A percentile compares a stretch with the other conserved stretches of the same genome.
Conservation (phyloP, 2,888 invertebrate species). For the Ceratothoa steindachneri region DNA sequence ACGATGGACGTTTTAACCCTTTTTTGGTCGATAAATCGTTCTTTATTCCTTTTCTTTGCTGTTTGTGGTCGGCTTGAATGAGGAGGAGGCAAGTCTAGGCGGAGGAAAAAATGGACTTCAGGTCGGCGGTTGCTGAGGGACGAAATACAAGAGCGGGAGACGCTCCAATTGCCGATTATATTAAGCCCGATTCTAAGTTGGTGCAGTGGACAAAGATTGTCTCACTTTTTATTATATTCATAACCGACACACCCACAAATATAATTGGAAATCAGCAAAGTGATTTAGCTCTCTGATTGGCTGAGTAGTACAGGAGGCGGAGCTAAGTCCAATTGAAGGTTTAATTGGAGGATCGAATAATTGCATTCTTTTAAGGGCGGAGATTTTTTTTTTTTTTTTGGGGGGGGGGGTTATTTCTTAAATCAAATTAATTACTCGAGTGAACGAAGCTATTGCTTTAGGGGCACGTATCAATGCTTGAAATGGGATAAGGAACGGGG, state of each 20-base stretch:
- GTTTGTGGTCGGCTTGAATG: neutral
- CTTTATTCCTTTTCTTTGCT: neutral
- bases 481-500: too few species aligned
- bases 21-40: neutral
- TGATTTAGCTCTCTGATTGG: slow-evolving; percentile 1
- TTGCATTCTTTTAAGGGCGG: slow-evolving; percentile 5
- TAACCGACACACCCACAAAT: slow-evolving; percentile 11
- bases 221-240: slow-evolving; percentile 2
- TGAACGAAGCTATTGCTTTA: too few species aligned
- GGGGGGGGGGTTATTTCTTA: too few species aligned
- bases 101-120: too few species aligned
- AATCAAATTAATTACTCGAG: neutral
- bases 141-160: too few species aligned
- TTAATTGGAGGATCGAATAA: slow-evolving; percentile 7
- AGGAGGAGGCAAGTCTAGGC: too few species aligned
- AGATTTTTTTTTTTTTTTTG: neutral
- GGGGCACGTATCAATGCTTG: too few species aligned
- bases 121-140: too few species aligned
- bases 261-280: slow-evolving; percentile 3
- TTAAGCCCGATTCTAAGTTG: neutral
- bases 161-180: too few species aligned
- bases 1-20: too few species aligned
- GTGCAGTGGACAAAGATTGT: neutral
- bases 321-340: neutral
- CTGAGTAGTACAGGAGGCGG: neutral